A percentile compares a stretch with the other conserved stretches of the same genome.
These are phyloP conservation scores for Maccullochella peelii DNA, from an alignment of 2,113 vertebrate species.

Conservation along the genomic window DNA sequence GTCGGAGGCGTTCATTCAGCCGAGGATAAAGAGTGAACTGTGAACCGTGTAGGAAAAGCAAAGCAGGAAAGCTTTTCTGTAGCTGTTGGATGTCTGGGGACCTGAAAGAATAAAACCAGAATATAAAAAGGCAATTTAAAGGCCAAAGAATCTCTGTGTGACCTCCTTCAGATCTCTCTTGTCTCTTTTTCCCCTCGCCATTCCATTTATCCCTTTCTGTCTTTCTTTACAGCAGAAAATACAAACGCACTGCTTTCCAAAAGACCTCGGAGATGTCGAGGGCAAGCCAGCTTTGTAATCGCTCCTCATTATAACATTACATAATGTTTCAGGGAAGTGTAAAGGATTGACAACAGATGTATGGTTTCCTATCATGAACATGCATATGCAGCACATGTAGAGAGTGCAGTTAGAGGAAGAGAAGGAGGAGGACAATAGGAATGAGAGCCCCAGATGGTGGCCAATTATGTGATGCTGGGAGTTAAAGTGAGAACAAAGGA, in stretches of 20 bases:
- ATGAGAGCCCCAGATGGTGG: slow-evolving; percentile 75
- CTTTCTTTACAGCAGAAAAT: neutral
- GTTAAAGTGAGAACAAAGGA: slow-evolving; percentile 77
- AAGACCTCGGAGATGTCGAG: neutral
- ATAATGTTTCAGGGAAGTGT: slow-evolving; percentile 68
- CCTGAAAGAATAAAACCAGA: slow-evolving; percentile 21
- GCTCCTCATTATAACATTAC: slow-evolving; percentile 67
- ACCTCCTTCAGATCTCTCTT: neutral
- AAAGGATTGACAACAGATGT: slow-evolving; percentile 73
- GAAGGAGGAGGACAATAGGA: slow-evolving; percentile 45
- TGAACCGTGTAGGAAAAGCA: slow-evolving; percentile 49
- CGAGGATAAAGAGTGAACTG: slow-evolving; percentile 20
- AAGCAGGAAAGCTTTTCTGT: slow-evolving; percentile 7
- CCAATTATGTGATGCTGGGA: slow-evolving; percentile 73
- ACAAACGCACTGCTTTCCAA: slow-evolving; percentile 7
- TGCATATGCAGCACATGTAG: slow-evolving; percentile 60
- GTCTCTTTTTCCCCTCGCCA: neutral
- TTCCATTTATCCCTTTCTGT: neutral
- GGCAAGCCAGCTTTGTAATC: slow-evolving; percentile 45
- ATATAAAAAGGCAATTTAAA: slow-evolving; percentile 39
- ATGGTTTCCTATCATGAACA: slow-evolving; percentile 58
- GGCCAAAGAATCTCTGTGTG: slow-evolving; percentile 11
- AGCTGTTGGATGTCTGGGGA: slow-evolving; percentile 3
- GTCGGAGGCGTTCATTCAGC: slow-evolving; percentile 23
- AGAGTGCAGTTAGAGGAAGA: slow-evolving; percentile 2